Base-by-base conservation (phyloP, 2,888 invertebrate genomes). In the Platerodrilus igneus region DNA sequence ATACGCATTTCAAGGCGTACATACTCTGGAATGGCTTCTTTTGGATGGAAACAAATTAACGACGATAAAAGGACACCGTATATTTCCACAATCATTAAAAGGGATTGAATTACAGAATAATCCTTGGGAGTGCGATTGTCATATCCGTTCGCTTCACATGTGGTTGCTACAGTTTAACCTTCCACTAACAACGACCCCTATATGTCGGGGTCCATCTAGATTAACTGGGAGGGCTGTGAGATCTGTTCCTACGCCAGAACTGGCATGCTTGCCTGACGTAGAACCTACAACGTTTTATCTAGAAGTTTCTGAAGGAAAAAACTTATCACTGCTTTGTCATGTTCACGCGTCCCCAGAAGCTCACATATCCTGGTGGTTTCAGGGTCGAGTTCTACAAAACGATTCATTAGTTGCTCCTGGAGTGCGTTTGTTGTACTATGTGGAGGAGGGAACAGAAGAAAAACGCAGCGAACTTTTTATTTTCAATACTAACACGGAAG, bases 41-140 rank as follows among this genome's bases (percentile, higher is more conserved):
- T 69, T 93, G 53, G 83, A 90, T 57, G 85, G 84, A 50, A 93
- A 93, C 70, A 77, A 78, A 57, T 75, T 93, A 59, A 77, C 79
- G 37, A 78, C 77, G 56, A 78, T 89, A 54, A 76, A 78, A 59
- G 86, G 84, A 31, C 45, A 45, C 25, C 77, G 78, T 58, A 78
- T 85, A 55, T 73, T 87, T 41, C 86, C 88, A 8, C 79, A 80
- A 46, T 79, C 80, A 27, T 70, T 91, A 51, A 81, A 85, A 57
- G 88, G 86, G 37, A 77, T 91, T 39, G 82, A 86, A 57, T 70
- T 92, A 51, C 84, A 90, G 64, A 83, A 83, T 63, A 92, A 92
- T 74, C 83, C 85, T 50, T 92, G 91, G 92, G 77, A 80, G 53
- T 92, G 92, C 68, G 88, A 91, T 68, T 92, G 92, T 66, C 78